Percentiles rank a stretch among this genome's conserved stretches.
Evolutionary conservation across 1,140 invertebrate species (phyloP).

Genomic region (Drosophila nasuta): DNA sequence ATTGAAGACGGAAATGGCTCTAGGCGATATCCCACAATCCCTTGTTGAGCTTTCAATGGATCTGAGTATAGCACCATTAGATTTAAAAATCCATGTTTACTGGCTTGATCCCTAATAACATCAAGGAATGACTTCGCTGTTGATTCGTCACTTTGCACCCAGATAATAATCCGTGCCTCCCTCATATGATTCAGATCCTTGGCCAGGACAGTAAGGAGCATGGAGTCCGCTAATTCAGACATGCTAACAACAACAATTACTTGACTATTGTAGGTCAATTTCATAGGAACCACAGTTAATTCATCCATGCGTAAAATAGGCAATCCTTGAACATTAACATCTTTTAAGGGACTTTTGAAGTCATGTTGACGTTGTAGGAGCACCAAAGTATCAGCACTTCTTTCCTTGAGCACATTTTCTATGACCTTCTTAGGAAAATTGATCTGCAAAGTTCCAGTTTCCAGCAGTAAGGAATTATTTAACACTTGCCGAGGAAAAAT

Average conservation of each 20-base stretch:
- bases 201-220: slow-evolving; percentile 6
- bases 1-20: not conserved
- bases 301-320: slow-evolving; percentile 10
- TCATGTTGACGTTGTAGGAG: slow-evolving; percentile 1
- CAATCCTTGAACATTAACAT: not conserved
- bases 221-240: not conserved
- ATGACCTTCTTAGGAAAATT: not conserved
- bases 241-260: slow-evolving; percentile 25
- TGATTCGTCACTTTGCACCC: not conserved
- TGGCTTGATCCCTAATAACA: not conserved
- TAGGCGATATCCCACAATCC: slow-evolving; percentile 1
- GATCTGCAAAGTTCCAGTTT: not conserved
- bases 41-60: not conserved
- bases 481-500: not conserved
- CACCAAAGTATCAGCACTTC: slow-evolving; percentile 15
- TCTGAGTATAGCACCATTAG: slow-evolving; percentile 33
- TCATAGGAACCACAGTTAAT: not conserved
- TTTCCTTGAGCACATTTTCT: not conserved
- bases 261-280: slow-evolving; percentile 10
- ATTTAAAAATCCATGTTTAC: slow-evolving; percentile 1
- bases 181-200: slow-evolving; percentile 11
- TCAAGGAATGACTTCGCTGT: not conserved
- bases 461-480: not conserved
- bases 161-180: slow-evolving; percentile 16
- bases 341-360: not conserved